These are phyloP conservation scores for Dendrocopos noguchii DNA, from an alignment of 2,113 vertebrate genomes.

Conservation along the genomic window DNA sequence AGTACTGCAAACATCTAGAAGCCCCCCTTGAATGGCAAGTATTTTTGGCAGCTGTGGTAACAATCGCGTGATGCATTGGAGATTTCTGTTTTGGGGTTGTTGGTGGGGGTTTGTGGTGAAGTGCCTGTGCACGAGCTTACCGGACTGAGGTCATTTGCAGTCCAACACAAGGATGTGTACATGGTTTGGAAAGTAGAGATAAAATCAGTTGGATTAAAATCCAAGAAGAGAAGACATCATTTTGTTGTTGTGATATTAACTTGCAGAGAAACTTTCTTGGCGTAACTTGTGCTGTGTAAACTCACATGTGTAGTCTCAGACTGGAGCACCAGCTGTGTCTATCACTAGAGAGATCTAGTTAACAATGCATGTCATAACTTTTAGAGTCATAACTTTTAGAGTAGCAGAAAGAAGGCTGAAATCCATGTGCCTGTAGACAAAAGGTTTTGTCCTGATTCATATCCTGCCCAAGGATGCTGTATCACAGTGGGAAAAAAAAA, in stretches of 20 bases:
- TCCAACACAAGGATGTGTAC: background rate
- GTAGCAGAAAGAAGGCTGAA: constrained; percentile 19
- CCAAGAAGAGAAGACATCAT: background rate
- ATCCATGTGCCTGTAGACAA: background rate
- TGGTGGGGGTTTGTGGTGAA: background rate
- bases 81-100: background rate
- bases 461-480: background rate
- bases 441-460: background rate
- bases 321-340: constrained; percentile 19
- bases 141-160: constrained; percentile 1
- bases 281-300: background rate
- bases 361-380: background rate
- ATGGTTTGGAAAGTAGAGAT: constrained; percentile 6
- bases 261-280: background rate
- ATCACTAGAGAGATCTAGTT: constrained; percentile 12
- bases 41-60: background rate
- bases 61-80: background rate
- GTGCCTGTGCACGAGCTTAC: background rate
- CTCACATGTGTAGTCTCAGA: background rate
- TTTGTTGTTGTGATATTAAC: background rate
- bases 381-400: background rate
- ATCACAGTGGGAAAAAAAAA: background rate
- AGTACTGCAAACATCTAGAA: background rate
- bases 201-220: constrained; percentile 37
- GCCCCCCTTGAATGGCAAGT: background rate